Percentiles rank a stretch among this genome's conserved stretches.
Conservation (phyloP, 2,797 vertebrate species). For the Cuculus canorus region DNA sequence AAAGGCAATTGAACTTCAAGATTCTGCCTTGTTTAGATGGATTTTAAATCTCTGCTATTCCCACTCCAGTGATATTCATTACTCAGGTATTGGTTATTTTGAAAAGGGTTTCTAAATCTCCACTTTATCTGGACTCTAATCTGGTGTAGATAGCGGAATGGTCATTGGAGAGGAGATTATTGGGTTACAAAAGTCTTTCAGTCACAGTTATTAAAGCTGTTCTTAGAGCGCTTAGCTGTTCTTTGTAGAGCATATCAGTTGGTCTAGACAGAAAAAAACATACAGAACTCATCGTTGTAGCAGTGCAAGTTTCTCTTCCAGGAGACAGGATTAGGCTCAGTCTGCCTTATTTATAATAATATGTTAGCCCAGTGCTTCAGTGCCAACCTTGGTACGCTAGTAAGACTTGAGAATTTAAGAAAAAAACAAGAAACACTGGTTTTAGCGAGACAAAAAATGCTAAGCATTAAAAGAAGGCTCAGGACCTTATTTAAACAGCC, state of each 20-base stretch:
- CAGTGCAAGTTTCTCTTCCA: not conserved
- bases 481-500: not conserved
- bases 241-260: not conserved
- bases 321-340: not conserved
- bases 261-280: not conserved
- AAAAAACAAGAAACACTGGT: not conserved
- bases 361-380: not conserved
- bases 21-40: not conserved
- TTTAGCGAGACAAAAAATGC: not conserved
- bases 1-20: not conserved
- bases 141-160: not conserved
- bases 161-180: not conserved
- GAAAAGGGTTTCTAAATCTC: not conserved
- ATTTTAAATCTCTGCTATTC: not conserved
- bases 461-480: not conserved
- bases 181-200: not conserved
- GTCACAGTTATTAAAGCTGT: not conserved
- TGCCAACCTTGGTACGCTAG: not conserved
- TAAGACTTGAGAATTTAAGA: not conserved
- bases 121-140: not conserved
- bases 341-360: not conserved
- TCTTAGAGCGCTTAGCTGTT: not conserved
- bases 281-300: accelerated
- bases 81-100: not conserved
- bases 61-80: not conserved